Conservation (phyloP, 2,888 invertebrate genomes). For the Phaedon cochleariae region DNA sequence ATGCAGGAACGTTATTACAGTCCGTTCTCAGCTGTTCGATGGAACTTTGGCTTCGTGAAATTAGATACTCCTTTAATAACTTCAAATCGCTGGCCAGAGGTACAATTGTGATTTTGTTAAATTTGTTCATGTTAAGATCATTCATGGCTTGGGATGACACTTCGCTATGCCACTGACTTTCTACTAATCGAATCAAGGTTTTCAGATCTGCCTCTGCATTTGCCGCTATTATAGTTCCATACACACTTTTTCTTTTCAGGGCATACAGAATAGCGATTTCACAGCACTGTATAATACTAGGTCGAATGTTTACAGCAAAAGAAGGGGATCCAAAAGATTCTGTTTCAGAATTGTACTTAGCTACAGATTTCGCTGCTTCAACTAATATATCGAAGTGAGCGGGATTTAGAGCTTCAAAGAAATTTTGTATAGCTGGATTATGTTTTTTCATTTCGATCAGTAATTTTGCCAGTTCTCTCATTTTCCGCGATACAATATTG, state of each 20-base stretch:
- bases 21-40: slow-evolving; percentile 10
- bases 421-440: slow-evolving; percentile 15
- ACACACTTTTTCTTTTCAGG: slow-evolving; percentile 22
- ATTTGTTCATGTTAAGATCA: slow-evolving; percentile 36
- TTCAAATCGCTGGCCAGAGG: slow-evolving; percentile 28
- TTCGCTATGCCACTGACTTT: slow-evolving; percentile 34
- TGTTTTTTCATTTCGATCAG: slow-evolving; percentile 27
- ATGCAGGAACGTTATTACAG: slow-evolving; percentile 19
- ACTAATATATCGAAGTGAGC: slow-evolving; percentile 24
- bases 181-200: slow-evolving; percentile 36
- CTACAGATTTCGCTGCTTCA: slow-evolving; percentile 25
- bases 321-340: slow-evolving; percentile 38
- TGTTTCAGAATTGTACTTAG: slow-evolving; percentile 39
- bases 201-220: slow-evolving; percentile 27
- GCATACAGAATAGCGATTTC: slow-evolving; percentile 39
- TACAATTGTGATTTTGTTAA: slow-evolving; percentile 36
- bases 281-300: slow-evolving; percentile 35
- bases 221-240: background rate
- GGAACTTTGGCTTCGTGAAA: slow-evolving; percentile 9
- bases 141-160: slow-evolving; percentile 26
- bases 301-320: background rate
- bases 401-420: slow-evolving; percentile 27
- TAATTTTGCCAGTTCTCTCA: slow-evolving; percentile 33
- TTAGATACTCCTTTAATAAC: slow-evolving; percentile 13
- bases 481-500: slow-evolving; percentile 35